Percentiles rank a stretch among this genome's conserved stretches.
phyloP scores from a whole-genome alignment of 2,113 vertebrate species.

The Thunnus thynnus region DNA sequence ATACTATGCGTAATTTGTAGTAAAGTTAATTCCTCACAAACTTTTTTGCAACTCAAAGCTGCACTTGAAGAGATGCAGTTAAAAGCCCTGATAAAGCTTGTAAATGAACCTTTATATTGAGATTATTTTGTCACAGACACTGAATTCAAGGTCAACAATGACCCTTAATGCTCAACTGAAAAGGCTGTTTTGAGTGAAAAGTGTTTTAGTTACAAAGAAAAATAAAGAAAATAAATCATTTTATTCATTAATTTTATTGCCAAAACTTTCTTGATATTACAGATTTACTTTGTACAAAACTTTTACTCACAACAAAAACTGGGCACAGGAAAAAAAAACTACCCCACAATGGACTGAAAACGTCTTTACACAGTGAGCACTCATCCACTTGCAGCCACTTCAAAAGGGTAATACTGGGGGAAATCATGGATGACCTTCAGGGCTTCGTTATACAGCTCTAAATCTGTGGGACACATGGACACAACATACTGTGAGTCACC shows the following conservation, averaged over 20 bases:
- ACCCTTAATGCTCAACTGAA: no score
- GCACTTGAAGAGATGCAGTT: no score
- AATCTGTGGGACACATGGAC: constrained; percentile 83
- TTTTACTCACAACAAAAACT: not conserved
- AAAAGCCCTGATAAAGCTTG: no score
- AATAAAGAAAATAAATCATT: no score
- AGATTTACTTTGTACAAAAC: constrained; percentile 6
- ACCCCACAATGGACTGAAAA: not conserved
- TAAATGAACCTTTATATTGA: no score
- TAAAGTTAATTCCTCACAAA: no score
- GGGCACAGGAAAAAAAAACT: not conserved
- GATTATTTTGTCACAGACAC: no score
- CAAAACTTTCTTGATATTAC: not conserved
- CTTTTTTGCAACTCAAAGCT: no score
- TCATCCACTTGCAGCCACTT: constrained; percentile 82
- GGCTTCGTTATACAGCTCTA: constrained; percentile 93
- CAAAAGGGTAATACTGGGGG: constrained; percentile 90
- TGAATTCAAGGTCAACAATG: no score
- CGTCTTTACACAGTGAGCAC: not conserved
- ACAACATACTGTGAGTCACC: not conserved
- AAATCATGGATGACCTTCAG: constrained; percentile 94
- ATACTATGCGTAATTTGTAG: no score
- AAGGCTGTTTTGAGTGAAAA: no score
- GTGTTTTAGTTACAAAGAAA: no score
- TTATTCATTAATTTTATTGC: constrained; percentile 20